Evolutionary conservation across 2,797 vertebrate species (phyloP).

Genomic region (Cetoscarus ocellatus): DNA sequence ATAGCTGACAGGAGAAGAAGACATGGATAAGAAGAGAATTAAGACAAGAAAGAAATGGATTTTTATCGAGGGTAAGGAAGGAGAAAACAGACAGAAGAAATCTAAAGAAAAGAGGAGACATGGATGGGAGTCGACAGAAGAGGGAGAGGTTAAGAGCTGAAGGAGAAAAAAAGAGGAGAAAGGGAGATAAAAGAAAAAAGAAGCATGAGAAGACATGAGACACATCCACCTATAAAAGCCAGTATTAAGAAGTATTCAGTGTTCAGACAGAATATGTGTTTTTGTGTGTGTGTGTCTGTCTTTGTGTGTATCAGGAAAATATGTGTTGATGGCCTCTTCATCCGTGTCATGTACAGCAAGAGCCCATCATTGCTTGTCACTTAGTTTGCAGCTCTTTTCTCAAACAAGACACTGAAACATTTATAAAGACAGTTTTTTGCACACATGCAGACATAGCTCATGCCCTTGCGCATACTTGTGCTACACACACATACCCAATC

Average conservation of each 20-base stretch:
- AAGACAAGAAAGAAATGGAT: slow-evolving; percentile 17
- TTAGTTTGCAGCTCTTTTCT: slow-evolving; percentile 61
- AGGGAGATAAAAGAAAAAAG: slow-evolving; percentile 24
- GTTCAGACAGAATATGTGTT: slow-evolving; percentile 53
- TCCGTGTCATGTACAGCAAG: slow-evolving; percentile 77
- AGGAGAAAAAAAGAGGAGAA: slow-evolving; percentile 21
- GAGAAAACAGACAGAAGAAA: slow-evolving; percentile 8
- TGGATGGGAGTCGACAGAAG: slow-evolving; percentile 55
- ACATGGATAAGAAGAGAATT: slow-evolving; percentile 12
- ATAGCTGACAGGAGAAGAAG: slow-evolving; percentile 56
- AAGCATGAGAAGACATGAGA: slow-evolving; percentile 43
- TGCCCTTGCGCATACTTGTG: slow-evolving; percentile 36
- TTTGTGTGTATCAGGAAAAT: slow-evolving; percentile 19
- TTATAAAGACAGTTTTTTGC: slow-evolving; percentile 67
- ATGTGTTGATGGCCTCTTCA: slow-evolving; percentile 79
- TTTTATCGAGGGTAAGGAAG: slow-evolving; percentile 28
- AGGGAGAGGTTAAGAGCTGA: slow-evolving; percentile 36
- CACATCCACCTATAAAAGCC: slow-evolving; percentile 57
- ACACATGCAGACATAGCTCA: slow-evolving; percentile 48
- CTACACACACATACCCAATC: slow-evolving; percentile 32
- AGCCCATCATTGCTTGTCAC: slow-evolving; percentile 80
- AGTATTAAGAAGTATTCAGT: slow-evolving; percentile 30
- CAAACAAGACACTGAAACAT: slow-evolving; percentile 64
- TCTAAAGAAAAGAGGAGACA: slow-evolving; percentile 38
- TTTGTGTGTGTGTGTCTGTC: slow-evolving; percentile 25